Base-by-base conservation (phyloP, 2,797 vertebrate genomes). In the Serranus cabrilla region DNA sequence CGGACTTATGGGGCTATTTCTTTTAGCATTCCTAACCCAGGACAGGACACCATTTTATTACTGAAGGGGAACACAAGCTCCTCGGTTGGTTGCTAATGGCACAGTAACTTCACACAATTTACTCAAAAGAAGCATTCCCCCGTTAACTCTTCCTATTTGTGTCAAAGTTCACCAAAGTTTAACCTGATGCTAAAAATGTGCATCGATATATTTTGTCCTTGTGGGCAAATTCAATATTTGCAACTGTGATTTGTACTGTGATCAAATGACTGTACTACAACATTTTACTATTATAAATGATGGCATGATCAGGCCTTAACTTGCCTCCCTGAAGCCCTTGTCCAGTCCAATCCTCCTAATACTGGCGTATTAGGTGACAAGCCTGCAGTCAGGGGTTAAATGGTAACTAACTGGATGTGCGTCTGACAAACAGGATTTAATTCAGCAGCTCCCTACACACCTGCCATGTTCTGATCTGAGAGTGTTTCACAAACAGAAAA, bases 381-480 rank as follows among this genome's bases (percentile, higher is more conserved):
- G 71, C 59, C 71, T 37, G 6, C 74, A 57, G 66, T 81, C 68
- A 56, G 56, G 52, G 72, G 70, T 82, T 89, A 80, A 86, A 81
- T 72, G 79, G 42, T 59, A 71, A 83, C 71, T 64, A 10, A 20
- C 59, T 74, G 69, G 68, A 77, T 58, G 31, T n/a, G 34, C 12
- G 54, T 50, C 69, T 68, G 60, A 79, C 73, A 85, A 78, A 68
- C 58, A 61, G 78, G 65, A 86, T 78, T 85, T 81, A 86, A 71
- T 56, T 54, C 54, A 55, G 25, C 55, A 55, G 37, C 39, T 72
- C 66, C 6, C 71, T 67, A 72, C 40, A 62, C 74, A 68, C 63
- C 67, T 56, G 71, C 63, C 42, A 69, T 68, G 11, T 34, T 67
- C 27, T 42, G 27, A 82, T 74, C 23, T 63, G 43, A 76, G 58